Evolutionary conservation across 2,797 vertebrate genomes (phyloP).

Genomic region (Erithacus rubecula): DNA sequence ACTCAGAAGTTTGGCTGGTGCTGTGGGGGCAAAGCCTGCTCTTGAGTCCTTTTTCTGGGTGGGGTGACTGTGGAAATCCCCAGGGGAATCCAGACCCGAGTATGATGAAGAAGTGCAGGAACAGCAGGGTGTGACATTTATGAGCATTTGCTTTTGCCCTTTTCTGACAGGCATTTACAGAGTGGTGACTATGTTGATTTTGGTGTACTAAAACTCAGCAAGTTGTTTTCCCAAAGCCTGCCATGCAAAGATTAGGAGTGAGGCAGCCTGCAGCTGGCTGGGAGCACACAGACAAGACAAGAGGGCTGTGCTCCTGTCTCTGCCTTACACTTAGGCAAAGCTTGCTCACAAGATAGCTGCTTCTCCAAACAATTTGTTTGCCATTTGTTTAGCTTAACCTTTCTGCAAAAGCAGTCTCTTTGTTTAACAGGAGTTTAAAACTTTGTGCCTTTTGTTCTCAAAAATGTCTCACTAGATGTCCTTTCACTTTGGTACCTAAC

Average conservation of each 20-base stretch:
- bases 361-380: not conserved
- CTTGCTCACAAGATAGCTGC: not conserved
- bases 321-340: not conserved
- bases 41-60: not conserved
- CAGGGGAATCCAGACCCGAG: accelerated
- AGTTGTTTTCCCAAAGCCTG: not conserved
- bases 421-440: not conserved
- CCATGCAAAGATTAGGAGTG: not conserved
- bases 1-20: not conserved
- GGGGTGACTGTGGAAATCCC: not conserved
- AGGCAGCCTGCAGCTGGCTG: not conserved
- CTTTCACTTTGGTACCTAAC: not conserved
- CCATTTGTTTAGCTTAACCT: not conserved
- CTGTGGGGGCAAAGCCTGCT: not conserved
- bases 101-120: not conserved
- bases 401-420: not conserved
- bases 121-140: not conserved
- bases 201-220: not conserved
- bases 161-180: not conserved
- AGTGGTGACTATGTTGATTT: not conserved
- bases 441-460: not conserved
- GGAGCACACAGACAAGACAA: not conserved
- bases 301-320: not conserved
- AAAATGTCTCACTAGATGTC: not conserved
- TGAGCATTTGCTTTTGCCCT: not conserved